Evolutionary conservation across 2,888 invertebrate genomes (phyloP), one percentile per base, ranked within the genome.

Genomic region (Andrena hattorfiana): DNA sequence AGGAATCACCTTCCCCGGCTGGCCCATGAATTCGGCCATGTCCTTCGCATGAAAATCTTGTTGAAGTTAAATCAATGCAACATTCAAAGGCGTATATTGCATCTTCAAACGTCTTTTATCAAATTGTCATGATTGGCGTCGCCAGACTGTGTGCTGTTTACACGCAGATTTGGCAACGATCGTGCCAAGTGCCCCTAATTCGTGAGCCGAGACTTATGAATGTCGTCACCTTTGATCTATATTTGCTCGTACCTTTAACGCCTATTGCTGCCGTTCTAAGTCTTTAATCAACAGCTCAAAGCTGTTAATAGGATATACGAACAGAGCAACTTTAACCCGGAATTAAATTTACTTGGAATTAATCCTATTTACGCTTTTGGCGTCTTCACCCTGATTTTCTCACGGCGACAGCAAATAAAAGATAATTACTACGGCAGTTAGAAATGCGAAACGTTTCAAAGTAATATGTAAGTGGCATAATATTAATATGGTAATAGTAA

Each of bases 251-350:
- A 71, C 51, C 69, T 89, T 79, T 76, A 66, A 69, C 69, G 62
- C 20, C 62, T 66, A 62, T 59, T 69, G 62, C 72, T 28, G 32
- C 71, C 68, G 70, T 70, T 62, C 71, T 51, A 30, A 54, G 72
- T 76, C 85, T 89, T 87, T 85, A 87, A 87, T 89, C 81, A 89
- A 77, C 84, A 74, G 42, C 74, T 80, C 66, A 60, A 76, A 74
- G 42, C 66, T 77, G 20, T 73, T 82, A 86, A 85, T 86, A 67
- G 62, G 62, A 59, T 72, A 30, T 60, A 56, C 67, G 32, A 56
- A 87, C 59, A 62, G 48, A 74, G 72, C 63, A 80, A 48, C 48
- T 60, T 70, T 51, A 51, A 20, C 54, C 66, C 13, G 2, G 56
- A 51, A 67, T 80, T 75, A 72, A 59, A 74, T 79, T 70, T 26